Percentiles rank a stretch among this genome's conserved stretches.
Evolutionary conservation across 2,888 invertebrate genomes (phyloP).

Genomic region (Drosophila vallismaia): DNA sequence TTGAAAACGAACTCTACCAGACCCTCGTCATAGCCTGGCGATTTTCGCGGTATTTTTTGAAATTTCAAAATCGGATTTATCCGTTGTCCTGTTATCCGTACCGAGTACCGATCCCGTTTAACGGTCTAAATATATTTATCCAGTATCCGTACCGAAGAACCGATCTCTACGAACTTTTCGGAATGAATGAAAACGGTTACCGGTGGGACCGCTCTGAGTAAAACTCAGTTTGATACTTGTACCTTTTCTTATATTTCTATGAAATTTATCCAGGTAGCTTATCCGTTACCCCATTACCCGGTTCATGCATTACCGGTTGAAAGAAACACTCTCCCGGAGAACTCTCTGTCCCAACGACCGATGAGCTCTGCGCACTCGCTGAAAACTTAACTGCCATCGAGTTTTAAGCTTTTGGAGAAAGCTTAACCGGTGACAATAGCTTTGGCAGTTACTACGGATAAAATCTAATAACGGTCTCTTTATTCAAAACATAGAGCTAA

Average conservation of each 20-base stretch:
- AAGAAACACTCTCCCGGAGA: constrained; percentile 5
- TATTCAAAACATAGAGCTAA: no score
- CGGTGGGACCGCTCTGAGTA: no score
- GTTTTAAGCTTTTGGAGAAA: constrained; percentile 30
- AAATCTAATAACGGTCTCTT: not conserved
- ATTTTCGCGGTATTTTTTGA: constrained; percentile 4
- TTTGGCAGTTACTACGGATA: not conserved
- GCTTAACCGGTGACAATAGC: constrained; percentile 38
- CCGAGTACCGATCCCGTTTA: constrained; percentile 49
- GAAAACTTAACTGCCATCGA: constrained; percentile 30
- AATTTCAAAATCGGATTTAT: not conserved
- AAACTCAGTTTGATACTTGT: no score
- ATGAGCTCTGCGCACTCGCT: constrained; percentile 39
- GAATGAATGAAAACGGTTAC: no score
- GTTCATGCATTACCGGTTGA: no score
- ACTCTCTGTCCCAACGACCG: not conserved
- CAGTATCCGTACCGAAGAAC: no score
- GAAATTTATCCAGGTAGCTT: no score
- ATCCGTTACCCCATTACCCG: no score
- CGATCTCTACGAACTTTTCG: no score
- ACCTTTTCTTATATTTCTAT: no score
- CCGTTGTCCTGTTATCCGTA: constrained; percentile 15
- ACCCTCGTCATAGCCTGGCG: constrained; percentile 40
- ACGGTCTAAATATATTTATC: constrained; percentile 29
- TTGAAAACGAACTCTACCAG: constrained; percentile 4